Percentiles rank a stretch among this genome's conserved stretches.
phyloP scores from a whole-genome alignment of 2,113 vertebrate genomes.

The Sprattus sprattus region DNA sequence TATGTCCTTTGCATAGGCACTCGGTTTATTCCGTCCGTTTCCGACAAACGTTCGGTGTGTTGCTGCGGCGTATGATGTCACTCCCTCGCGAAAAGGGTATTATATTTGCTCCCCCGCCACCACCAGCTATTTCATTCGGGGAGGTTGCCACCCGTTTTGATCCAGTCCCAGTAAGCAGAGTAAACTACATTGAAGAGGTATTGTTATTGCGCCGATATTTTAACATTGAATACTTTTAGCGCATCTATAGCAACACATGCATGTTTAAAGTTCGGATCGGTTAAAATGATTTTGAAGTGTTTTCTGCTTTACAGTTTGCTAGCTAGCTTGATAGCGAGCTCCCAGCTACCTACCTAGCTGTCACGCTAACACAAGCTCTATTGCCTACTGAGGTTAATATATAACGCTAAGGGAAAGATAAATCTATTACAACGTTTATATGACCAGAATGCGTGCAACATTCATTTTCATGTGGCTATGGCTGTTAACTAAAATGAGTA shows the following conservation, averaged over 20 bases:
- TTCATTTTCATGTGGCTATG: not conserved
- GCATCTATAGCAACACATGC: not conserved
- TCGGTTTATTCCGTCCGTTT: conserved; percentile 40
- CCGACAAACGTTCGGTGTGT: conserved; percentile 34
- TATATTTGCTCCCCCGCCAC: conserved; percentile 14
- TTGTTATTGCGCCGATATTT: not conserved
- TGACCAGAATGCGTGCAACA: not conserved
- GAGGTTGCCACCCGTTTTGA: conserved; percentile 27
- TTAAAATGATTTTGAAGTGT: not conserved
- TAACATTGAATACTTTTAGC: not conserved
- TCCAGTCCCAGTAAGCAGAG: conserved; percentile 26
- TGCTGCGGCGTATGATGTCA: conserved; percentile 54
- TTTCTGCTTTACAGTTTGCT: not conserved
- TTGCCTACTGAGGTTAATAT: not conserved
- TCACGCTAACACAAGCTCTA: conserved; percentile 1
- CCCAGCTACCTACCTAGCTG: conserved; percentile 8
- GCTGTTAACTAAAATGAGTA: not conserved
- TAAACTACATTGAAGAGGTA: conserved; percentile 33
- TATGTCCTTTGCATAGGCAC: not conserved
- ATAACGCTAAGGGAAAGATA: not conserved
- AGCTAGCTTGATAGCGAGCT: not conserved
- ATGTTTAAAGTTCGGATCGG: not conserved
- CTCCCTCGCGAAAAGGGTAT: conserved; percentile 23
- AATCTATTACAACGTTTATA: not conserved
- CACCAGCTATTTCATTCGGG: conserved; percentile 37